Evolutionary conservation across 2,113 vertebrate species (phyloP).

Genomic region (Amphilophus citrinellus): DNA sequence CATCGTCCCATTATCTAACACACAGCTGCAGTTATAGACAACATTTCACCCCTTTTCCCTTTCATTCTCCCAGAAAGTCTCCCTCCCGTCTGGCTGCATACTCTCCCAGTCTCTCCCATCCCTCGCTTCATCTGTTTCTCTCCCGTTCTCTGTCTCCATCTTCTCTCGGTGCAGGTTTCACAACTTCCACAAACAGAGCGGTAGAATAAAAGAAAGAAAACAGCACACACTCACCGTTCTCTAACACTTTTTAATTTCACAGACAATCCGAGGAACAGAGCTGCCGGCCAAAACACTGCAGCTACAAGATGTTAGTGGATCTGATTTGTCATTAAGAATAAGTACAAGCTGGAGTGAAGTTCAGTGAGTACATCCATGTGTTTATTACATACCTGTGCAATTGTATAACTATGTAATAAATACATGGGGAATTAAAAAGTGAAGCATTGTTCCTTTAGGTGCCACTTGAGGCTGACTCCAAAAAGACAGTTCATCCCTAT

Average conservation of each 20-base stretch:
- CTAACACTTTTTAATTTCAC: not conserved
- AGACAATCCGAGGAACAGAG: not conserved
- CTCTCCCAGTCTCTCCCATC: not conserved
- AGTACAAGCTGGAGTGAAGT: not conserved
- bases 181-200: not conserved
- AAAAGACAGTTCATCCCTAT: not conserved
- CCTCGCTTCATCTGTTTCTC: not conserved
- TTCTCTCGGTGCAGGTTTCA: not conserved
- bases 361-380: not conserved
- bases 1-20: conserved; percentile 7
- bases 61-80: not conserved
- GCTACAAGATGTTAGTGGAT: not conserved
- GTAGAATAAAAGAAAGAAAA: not conserved
- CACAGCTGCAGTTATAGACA: conserved; percentile 1
- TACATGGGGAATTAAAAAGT: not conserved
- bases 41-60: not conserved
- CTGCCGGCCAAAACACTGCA: not conserved
- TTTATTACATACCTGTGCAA: not conserved
- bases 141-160: not conserved
- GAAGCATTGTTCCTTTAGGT: not conserved
- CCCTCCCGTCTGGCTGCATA: not conserved
- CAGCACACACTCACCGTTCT: not conserved
- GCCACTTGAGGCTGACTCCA: not conserved
- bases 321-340: not conserved
- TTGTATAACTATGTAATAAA: not conserved